Evolutionary conservation across 2,888 invertebrate species (phyloP).

Genomic region (Silvanus unidentatus): DNA sequence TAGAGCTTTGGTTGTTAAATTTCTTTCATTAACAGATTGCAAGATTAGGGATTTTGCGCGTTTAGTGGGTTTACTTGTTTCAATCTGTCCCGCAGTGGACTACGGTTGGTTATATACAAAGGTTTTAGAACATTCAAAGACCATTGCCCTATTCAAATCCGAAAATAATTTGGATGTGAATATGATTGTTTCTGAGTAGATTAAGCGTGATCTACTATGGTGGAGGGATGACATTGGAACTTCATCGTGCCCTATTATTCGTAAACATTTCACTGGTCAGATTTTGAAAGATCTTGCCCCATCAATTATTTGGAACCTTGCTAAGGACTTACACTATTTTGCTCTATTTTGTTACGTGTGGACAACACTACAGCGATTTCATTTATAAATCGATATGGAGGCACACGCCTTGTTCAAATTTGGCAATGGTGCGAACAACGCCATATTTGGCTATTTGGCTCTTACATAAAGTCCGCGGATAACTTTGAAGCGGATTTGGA

Average conservation of each 20-base stretch:
- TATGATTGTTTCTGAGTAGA: neutral
- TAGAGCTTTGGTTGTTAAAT: no score
- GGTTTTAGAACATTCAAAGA: neutral
- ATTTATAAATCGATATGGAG: slow-evolving; percentile 14
- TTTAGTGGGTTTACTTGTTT: slow-evolving; percentile 12
- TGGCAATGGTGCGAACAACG: slow-evolving; percentile 14
- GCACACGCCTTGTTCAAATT: no score
- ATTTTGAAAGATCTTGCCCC: slow-evolving; percentile 11
- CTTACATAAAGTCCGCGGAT: slow-evolving; percentile 10
- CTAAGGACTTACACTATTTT: no score
- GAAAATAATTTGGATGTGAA: slow-evolving; percentile 2
- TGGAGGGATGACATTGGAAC: slow-evolving; percentile 3
- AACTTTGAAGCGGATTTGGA: slow-evolving; percentile 11
- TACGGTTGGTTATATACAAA: neutral
- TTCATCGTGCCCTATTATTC: neutral
- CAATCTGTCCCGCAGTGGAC: slow-evolving; percentile 13
- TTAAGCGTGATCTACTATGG: slow-evolving; percentile 3
- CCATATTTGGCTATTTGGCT: slow-evolving; percentile 12
- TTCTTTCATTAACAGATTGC: no score
- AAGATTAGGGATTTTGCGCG: slow-evolving; percentile 11
- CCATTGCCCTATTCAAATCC: neutral
- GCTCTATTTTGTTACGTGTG: slow-evolving; percentile 10
- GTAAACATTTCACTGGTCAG: slow-evolving; percentile 11
- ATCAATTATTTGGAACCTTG: slow-evolving; percentile 16
- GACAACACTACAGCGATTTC: slow-evolving; percentile 16